Base-by-base conservation (phyloP, 2,888 invertebrate genomes). In the Tromatobia lineatoria region DNA sequence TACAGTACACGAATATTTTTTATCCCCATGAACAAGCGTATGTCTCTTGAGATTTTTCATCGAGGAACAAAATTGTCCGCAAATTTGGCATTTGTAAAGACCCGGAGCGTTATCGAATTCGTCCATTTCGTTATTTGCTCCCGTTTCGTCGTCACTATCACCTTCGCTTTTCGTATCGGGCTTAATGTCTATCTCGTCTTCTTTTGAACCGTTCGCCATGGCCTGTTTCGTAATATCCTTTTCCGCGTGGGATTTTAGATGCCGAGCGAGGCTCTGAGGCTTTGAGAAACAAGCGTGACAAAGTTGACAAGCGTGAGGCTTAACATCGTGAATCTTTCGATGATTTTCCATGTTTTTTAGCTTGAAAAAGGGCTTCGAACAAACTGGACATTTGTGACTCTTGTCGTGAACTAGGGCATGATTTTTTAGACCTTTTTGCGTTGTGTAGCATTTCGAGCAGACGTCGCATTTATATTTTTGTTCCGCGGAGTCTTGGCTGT, bases 1-100 rank as follows among this genome's bases (percentile, higher is more conserved):
- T 0, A 94, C 93, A 0, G 93, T 93, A 64, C 93, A 94, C 0
- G 93, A 92, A 82, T 93, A 94, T 75, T 93, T 94, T 69, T 92
- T 93, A n/a, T 94, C 93, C 0, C 93, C 93, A 42, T 94, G 93
- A n/a, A 93, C 90, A 2, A 93, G 88, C 8, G 91, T 80, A 54
- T 93, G 93, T 29, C 93, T 88, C 70, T 92, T 93, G 2, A 94
- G 75, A 87, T 93, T 93, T 71, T 93, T 93, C 50, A 92, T 45
- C 0, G 93, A 91, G 7, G 93, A 93, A 86, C 93, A 93, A 75
- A 91, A 92, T 79, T 93, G 92, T 66, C 91, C 89, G 76, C 93
- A 94, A 64, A 90, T 88, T 47, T 93, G 90, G 67, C 93, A 94
- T 78, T 93, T 94, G 83, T 92, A 93, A 69, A 93, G 86, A 42